Conservation (phyloP, 2,888 invertebrate genomes). For the Phengaris alcon region DNA sequence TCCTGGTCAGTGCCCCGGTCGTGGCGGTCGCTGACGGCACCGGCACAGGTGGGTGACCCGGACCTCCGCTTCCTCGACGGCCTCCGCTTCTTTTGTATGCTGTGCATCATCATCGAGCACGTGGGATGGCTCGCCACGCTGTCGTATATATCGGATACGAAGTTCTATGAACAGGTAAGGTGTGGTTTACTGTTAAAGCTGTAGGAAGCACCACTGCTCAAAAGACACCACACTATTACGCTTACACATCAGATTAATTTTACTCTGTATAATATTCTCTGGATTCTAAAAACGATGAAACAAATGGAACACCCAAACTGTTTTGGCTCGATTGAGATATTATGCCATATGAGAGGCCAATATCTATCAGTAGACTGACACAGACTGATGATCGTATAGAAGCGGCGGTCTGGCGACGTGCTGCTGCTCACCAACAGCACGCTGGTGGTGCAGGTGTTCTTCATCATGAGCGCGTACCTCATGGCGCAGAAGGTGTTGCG, state of each 20-base stretch:
- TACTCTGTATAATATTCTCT: too few species aligned
- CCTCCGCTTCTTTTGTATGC: slow-evolving; percentile 65
- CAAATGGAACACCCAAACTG: too few species aligned
- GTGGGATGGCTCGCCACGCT: slow-evolving; percentile 68
- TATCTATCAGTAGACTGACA: too few species aligned
- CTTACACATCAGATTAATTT: too few species aligned
- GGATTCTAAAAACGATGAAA: too few species aligned
- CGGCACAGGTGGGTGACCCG: slow-evolving; percentile 39
- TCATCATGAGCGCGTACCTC: slow-evolving; percentile 70
- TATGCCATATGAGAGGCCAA: too few species aligned
- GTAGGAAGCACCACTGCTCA: not conserved
- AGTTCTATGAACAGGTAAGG: slow-evolving; percentile 57
- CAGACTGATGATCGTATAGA: slow-evolving; percentile 43
- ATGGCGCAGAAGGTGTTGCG: slow-evolving; percentile 66
- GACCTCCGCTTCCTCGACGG: slow-evolving; percentile 66
- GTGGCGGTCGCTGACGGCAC: slow-evolving; percentile 45
- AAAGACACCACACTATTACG: too few species aligned
- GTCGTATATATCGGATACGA: slow-evolving; percentile 57
- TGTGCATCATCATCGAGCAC: slow-evolving; percentile 69
- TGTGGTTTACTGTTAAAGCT: not conserved
- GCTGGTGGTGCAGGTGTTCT: slow-evolving; percentile 71
- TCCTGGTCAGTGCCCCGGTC: slow-evolving; percentile 60
- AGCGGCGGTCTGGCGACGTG: slow-evolving; percentile 55
- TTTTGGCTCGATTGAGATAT: too few species aligned
- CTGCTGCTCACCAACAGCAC: slow-evolving; percentile 69